Evolutionary conservation across 2,113 vertebrate species (phyloP), one percentile per base, ranked within the genome.

Genomic region (Triplophysa dalaica): DNA sequence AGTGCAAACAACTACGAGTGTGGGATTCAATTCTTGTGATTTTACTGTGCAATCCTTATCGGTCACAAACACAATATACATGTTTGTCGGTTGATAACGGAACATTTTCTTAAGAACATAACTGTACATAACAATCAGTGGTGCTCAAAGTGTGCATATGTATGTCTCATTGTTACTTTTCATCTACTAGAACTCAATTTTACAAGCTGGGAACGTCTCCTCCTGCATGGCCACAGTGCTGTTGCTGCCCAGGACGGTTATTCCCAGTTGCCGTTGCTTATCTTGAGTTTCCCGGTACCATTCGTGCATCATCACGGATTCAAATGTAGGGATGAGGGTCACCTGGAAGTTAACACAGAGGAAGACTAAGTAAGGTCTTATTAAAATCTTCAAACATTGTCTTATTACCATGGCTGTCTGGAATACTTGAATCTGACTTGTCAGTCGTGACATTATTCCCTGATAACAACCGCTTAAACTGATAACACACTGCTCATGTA

Each of bases 201-300:
- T 98, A 93, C 97, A 98, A 70, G 97, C 96, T 0, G 96, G 97
- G 86, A 98, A 98, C 58, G 95, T 95, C 83, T 98, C 96, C 0
- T 95, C 96, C 89, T 98, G 96, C 95, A 97, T 98, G 79, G 95
- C 95, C 48, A 98, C 96, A 0, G 95, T 96, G 91, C 96, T 98
- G 93, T 94, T 96, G 78, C 95, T 97, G 74, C 95, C 96, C 85
- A 98, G 90, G 52, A 98, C 95, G 0, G 93, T 95, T 88, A 98
- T 90, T 58, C 93, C 94, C 81, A 96, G 86, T 16, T 94, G 93
- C 85, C 87, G 92, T 87, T 97, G 96, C 70, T 81, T 88, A 5
- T 92, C 91, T 21, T 94, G 91, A 0, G 95, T 98, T 88, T 97
- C 94, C 86, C 95, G 92, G 70, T 97, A 98, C 96, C 96, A 98